Percentiles rank a stretch among this genome's conserved stretches.
Evolutionary conservation across 2,888 invertebrate species (phyloP).

Genomic region (Galeopsomyia nigrocyanea): DNA sequence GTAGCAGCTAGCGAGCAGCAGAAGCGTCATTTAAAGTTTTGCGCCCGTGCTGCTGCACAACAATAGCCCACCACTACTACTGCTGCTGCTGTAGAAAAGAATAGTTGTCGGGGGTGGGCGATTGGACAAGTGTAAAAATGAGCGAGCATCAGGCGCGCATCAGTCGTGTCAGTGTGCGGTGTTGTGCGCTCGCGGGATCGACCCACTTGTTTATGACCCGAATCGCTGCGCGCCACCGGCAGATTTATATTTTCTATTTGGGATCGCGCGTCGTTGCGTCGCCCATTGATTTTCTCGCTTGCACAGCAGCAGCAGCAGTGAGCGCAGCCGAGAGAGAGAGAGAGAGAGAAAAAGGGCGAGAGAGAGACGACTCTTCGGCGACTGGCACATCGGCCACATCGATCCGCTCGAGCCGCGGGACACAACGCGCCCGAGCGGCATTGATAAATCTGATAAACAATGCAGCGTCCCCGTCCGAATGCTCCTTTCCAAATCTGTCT

Average conservation of each 20-base stretch:
- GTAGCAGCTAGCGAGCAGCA: conserved; percentile 19
- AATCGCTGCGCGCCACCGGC: conserved; percentile 18
- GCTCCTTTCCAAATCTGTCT: conserved; percentile 15
- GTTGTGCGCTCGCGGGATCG: conserved; percentile 5
- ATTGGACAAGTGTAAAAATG: conserved; percentile 29
- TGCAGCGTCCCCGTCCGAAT: conserved; percentile 30
- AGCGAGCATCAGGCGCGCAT: conserved; percentile 23
- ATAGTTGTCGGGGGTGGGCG: too few species aligned
- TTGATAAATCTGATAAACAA: conserved; percentile 42
- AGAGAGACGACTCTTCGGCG: conserved; percentile 40
- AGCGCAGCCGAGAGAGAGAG: conserved; percentile 21
- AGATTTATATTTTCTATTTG: conserved; percentile 43
- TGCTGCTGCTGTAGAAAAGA: too few species aligned
- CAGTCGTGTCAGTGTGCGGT: conserved; percentile 12
- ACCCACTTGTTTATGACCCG: conserved; percentile 40
- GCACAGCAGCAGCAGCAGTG: conserved; percentile 13
- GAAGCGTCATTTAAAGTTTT: conserved; percentile 8
- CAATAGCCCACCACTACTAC: too few species aligned
- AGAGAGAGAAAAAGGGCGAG: conserved; percentile 10
- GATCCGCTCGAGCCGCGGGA: conserved; percentile 13
- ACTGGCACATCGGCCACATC: conserved; percentile 36
- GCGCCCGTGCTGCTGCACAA: too few species aligned
- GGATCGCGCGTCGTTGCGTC: conserved; percentile 41
- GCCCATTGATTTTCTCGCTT: conserved; percentile 41
- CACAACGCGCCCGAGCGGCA: background rate